Conservation (phyloP, 2,113 vertebrate genomes). For the Eulemur rufifrons region DNA sequence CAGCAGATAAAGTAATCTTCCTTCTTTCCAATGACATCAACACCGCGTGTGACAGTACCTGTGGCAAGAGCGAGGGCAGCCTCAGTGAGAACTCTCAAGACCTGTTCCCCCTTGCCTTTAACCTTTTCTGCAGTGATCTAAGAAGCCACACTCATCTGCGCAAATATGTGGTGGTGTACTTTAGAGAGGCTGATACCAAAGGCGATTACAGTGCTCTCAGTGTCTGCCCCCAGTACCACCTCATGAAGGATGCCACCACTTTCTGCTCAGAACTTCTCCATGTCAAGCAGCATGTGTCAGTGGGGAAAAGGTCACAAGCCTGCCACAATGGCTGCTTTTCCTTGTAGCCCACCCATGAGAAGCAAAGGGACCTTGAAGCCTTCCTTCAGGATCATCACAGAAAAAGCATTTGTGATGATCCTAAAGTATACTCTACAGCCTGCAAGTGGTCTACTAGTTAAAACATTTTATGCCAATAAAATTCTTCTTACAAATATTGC, state of each 20-base stretch:
- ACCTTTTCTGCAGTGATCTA: conserved; percentile 85
- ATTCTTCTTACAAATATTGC: background rate
- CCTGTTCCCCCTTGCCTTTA: conserved; percentile 86
- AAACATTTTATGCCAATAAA: background rate
- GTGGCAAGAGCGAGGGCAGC: background rate
- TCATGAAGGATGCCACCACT: conserved; percentile 85
- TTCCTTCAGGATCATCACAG: background rate
- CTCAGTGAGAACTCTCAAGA: conserved; percentile 78
- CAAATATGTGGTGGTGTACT: conserved; percentile 86
- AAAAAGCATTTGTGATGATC: background rate
- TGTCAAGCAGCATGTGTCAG: fast-evolving
- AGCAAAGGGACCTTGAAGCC: background rate
- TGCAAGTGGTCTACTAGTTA: background rate
- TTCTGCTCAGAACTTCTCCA: conserved; percentile 75
- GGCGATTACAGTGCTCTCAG: conserved; percentile 76
- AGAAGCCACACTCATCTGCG: conserved; percentile 70
- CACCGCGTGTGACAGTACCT: conserved; percentile 20
- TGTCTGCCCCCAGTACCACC: conserved; percentile 80
- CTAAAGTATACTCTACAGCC: background rate
- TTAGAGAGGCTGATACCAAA: conserved; percentile 65
- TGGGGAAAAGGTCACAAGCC: background rate
- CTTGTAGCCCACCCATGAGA: background rate
- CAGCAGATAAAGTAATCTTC: conserved; percentile 85
- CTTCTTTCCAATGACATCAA: conserved; percentile 68
- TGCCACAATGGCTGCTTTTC: background rate